Conservation (phyloP, 1,140 invertebrate genomes). For the Chelonus insularis region DNA sequence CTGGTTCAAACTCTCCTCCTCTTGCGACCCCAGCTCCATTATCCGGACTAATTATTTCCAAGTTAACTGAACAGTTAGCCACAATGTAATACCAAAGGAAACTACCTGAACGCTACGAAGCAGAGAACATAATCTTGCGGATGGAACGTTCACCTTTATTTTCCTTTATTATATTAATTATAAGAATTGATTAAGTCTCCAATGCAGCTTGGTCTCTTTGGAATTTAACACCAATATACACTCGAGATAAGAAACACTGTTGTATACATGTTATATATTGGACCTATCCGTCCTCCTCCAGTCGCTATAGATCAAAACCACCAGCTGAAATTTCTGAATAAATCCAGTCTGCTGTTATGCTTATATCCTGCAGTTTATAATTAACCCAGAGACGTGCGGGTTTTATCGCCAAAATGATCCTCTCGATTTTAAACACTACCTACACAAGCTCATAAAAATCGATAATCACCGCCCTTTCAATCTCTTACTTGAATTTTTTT, state of each 20-base stretch:
- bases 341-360: too few relatives aligned
- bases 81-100: conserved; percentile 54
- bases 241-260: too few relatives aligned
- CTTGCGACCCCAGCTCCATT: conserved; percentile 52
- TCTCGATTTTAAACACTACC: conserved; percentile 26
- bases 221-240: not conserved
- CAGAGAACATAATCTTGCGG: conserved; percentile 36
- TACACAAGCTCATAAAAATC: conserved; percentile 25
- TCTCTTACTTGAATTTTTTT: too few relatives aligned
- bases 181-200: conserved; percentile 29
- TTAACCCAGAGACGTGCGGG: conserved; percentile 20
- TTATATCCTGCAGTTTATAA: conserved; percentile 11
- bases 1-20: conserved; percentile 15
- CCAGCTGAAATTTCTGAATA: not conserved
- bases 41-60: conserved; percentile 58
- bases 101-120: conserved; percentile 38
- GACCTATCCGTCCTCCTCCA: conserved; percentile 5
- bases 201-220: not conserved
- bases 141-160: conserved; percentile 33
- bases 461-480: not conserved
- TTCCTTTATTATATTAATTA: conserved; percentile 47
- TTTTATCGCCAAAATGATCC: conserved; percentile 30
- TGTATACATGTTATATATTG: too few relatives aligned
- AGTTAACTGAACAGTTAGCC: conserved; percentile 56
- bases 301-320: not conserved